These are phyloP conservation scores for Gastrophryne carolinensis DNA, from an alignment of 2,797 vertebrate genomes.

Conservation along the genomic window DNA sequence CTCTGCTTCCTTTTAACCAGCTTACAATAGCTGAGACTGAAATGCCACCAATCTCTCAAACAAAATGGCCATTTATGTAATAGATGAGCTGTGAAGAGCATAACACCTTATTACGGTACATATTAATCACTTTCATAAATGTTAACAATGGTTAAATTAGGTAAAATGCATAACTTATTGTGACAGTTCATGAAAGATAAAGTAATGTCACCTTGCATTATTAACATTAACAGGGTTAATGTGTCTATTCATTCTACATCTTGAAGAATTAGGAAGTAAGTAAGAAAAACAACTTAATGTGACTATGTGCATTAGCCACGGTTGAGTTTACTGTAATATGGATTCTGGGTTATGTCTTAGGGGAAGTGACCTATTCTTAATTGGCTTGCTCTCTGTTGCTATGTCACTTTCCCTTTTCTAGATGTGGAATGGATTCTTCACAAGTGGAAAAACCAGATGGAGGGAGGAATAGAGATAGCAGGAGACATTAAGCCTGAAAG, in stretches of 20 bases:
- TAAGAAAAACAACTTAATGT: constrained; percentile 34
- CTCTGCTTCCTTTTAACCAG: too few relatives aligned
- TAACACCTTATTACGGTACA: neutral
- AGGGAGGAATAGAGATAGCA: constrained; percentile 47
- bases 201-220: neutral
- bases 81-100: neutral
- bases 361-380: constrained; percentile 53
- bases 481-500: constrained; percentile 49
- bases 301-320: constrained; percentile 35
- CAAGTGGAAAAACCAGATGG: constrained; percentile 50
- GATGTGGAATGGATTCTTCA: constrained; percentile 43
- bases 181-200: neutral
- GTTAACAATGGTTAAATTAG: neutral
- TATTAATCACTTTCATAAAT: neutral
- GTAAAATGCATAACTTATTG: neutral
- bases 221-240: constrained; percentile 36
- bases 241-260: constrained; percentile 4
- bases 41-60: neutral
- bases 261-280: constrained; percentile 14
- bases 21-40: neutral
- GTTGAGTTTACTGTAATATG: constrained; percentile 46
- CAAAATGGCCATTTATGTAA: neutral
- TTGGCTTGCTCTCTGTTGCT: constrained; percentile 44
- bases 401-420: constrained; percentile 42
- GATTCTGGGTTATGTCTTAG: constrained; percentile 51